phyloP scores from a whole-genome alignment of 2,888 invertebrate genomes.

The Glomeris marginata region DNA sequence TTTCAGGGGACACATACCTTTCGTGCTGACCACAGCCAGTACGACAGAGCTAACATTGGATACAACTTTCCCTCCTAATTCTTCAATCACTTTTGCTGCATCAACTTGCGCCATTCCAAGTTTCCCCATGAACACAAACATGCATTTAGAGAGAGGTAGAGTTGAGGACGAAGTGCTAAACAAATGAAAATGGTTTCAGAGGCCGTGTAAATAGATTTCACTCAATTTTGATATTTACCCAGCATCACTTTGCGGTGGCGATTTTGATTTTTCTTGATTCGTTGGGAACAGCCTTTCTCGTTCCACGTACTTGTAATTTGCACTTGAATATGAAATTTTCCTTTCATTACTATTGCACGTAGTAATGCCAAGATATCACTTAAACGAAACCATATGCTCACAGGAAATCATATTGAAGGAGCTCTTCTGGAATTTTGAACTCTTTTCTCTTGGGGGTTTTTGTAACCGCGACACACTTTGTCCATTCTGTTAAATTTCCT shows the following conservation, averaged over 20 bases:
- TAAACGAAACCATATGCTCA: too few species aligned
- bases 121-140: slow-evolving; percentile 47
- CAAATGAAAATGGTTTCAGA: neutral
- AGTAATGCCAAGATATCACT: too few species aligned
- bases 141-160: slow-evolving; percentile 49
- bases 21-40: slow-evolving; percentile 59
- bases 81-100: slow-evolving; percentile 49
- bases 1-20: slow-evolving; percentile 26
- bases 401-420: slow-evolving; percentile 43
- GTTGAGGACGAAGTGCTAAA: neutral
- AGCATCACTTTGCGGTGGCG: neutral
- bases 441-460: slow-evolving; percentile 54
- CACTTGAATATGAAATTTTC: slow-evolving; percentile 27
- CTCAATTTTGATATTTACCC: neutral
- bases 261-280: slow-evolving; percentile 5
- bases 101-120: slow-evolving; percentile 36
- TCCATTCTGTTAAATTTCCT: slow-evolving; percentile 74
- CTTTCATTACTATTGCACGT: too few species aligned
- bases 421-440: slow-evolving; percentile 49
- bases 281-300: slow-evolving; percentile 26
- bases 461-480: slow-evolving; percentile 59
- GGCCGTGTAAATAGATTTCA: neutral
- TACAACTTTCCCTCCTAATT: slow-evolving; percentile 59
- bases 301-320: slow-evolving; percentile 31
- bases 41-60: slow-evolving; percentile 46